Evolutionary conservation across 2,888 invertebrate genomes (phyloP).

Genomic region (Acanthacorydalis orientalis): DNA sequence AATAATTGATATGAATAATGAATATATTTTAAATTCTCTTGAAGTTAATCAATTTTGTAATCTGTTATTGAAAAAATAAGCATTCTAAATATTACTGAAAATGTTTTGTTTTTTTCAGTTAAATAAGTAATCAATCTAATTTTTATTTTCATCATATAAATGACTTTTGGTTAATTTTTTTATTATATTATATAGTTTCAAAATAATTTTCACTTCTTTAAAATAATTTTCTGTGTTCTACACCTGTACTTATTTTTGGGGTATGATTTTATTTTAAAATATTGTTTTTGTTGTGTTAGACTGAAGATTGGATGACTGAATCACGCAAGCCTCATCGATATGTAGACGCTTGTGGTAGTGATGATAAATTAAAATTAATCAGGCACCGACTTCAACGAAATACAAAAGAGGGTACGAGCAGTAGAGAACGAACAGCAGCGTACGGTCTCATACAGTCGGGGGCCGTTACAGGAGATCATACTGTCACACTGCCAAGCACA

Average conservation of each 20-base stretch:
- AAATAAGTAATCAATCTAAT: too few relatives aligned
- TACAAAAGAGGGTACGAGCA: slow-evolving; percentile 33
- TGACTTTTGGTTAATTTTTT: too few relatives aligned
- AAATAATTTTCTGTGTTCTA: too few relatives aligned
- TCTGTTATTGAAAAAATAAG: too few relatives aligned
- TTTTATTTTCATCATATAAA: too few relatives aligned
- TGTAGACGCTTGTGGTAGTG: slow-evolving; percentile 25
- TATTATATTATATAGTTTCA: too few relatives aligned
- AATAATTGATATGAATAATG: too few relatives aligned
- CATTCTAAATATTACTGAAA: too few relatives aligned
- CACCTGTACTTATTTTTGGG: not conserved
- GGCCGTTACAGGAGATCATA: slow-evolving; percentile 36
- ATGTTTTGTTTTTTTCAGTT: too few relatives aligned
- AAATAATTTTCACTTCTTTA: too few relatives aligned
- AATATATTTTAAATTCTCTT: too few relatives aligned
- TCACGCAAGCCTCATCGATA: slow-evolving; percentile 32
- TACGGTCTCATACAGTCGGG: slow-evolving; percentile 19
- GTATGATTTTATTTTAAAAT: not conserved
- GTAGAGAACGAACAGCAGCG: slow-evolving; percentile 26
- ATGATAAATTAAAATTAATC: slow-evolving; percentile 40
- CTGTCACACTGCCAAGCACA: slow-evolving; percentile 27
- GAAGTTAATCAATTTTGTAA: too few relatives aligned
- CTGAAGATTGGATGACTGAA: slow-evolving; percentile 44
- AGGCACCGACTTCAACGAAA: slow-evolving; percentile 39
- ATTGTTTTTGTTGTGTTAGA: slow-evolving; percentile 29